phyloP scores from a whole-genome alignment of 2,888 invertebrate species.

The Dyspetes luteomarginatus region DNA sequence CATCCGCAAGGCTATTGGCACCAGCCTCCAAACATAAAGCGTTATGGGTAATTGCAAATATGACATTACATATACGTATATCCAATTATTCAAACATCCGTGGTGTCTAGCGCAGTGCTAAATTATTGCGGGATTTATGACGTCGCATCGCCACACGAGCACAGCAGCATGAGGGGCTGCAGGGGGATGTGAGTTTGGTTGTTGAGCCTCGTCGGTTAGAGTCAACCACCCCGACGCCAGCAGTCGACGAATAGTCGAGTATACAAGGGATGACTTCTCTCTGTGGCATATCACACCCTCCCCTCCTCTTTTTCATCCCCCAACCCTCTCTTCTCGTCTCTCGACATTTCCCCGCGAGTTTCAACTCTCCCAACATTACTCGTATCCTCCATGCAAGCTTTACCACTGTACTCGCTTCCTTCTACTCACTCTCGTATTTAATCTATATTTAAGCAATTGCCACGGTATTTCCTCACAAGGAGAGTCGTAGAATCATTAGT shows the following conservation, averaged over 20 bases:
- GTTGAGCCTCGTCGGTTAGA: constrained; percentile 57
- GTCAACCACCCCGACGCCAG: constrained; percentile 66
- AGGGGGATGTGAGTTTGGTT: constrained; percentile 29
- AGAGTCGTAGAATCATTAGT: constrained; percentile 72
- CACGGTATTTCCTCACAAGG: constrained; percentile 64
- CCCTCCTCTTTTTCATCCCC: constrained; percentile 50
- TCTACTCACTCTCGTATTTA: constrained; percentile 67
- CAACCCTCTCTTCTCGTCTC: constrained; percentile 26
- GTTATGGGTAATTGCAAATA: constrained; percentile 54
- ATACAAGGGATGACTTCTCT: constrained; percentile 61
- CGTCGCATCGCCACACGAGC: constrained; percentile 68
- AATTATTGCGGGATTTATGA: constrained; percentile 72
- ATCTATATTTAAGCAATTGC: constrained; percentile 74
- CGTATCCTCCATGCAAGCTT: constrained; percentile 21
- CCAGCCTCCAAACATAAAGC: constrained; percentile 30
- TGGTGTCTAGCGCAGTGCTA: constrained; percentile 70
- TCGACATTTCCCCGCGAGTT: constrained; percentile 25
- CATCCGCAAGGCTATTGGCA: neutral
- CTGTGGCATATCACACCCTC: constrained; percentile 27
- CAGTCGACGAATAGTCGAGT: constrained; percentile 63
- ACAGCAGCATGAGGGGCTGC: neutral
- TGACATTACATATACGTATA: constrained; percentile 49
- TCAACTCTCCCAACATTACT: constrained; percentile 17
- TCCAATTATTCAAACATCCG: constrained; percentile 70
- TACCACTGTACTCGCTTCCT: constrained; percentile 51